These are phyloP conservation scores for Dynastes grantii DNA, from an alignment of 2,888 invertebrate species.

Conservation along the genomic window DNA sequence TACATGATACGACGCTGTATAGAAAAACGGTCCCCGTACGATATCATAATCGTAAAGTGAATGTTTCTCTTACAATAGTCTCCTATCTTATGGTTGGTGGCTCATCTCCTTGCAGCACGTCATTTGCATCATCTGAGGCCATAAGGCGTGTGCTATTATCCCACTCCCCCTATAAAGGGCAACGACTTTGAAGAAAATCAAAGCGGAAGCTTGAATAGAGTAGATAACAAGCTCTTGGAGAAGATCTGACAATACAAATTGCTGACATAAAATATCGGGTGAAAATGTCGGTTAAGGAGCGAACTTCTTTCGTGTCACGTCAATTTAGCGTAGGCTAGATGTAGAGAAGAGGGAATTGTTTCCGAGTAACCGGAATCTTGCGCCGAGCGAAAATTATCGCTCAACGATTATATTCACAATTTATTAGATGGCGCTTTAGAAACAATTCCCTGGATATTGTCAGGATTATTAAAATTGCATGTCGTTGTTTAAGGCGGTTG, in stretches of 20 bases:
- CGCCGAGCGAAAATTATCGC: constrained; percentile 1
- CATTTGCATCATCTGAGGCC: background rate
- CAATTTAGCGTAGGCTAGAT: constrained; percentile 18
- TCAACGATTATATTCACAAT: constrained; percentile 18
- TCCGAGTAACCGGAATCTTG: constrained; percentile 7
- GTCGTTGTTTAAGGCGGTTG: background rate
- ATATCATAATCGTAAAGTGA: background rate
- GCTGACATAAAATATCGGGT: constrained; percentile 38
- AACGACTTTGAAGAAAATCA: constrained; percentile 22
- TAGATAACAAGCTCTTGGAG: constrained; percentile 25
- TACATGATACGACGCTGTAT: too few relatives aligned
- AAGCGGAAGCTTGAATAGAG: constrained; percentile 34
- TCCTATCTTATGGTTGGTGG: background rate
- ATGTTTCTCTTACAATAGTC: background rate
- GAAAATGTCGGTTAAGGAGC: constrained; percentile 22
- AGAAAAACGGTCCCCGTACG: background rate
- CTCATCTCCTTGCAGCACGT: background rate
- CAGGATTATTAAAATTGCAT: background rate
- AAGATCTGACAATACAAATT: constrained; percentile 43
- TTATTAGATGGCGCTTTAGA: constrained; percentile 20
- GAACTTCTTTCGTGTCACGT: constrained; percentile 29
- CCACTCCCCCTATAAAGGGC: constrained; percentile 7
- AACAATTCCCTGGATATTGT: constrained; percentile 14
- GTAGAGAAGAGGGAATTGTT: constrained; percentile 8
- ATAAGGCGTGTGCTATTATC: background rate